Base-by-base conservation (phyloP, 2,888 invertebrate species). In the Acanthacorydalis orientalis region DNA sequence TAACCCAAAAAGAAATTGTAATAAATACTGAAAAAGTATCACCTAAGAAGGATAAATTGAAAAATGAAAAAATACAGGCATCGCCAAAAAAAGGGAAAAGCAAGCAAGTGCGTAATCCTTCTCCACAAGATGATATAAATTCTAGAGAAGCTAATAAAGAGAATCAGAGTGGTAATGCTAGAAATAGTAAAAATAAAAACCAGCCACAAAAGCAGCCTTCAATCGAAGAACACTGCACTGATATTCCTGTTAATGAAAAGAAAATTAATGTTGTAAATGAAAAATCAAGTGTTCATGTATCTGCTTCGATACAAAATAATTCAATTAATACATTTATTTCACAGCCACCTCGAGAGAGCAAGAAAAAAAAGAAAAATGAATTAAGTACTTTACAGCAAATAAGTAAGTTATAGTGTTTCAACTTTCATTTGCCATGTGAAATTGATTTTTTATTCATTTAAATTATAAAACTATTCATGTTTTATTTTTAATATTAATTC, bases 341-440 rank as follows among this genome's bases (percentile, higher is more conserved):
- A 37, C 37, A 37, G 9, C 37, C 57, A 50, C 50, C 55, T 38
- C 55, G 54, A 7, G 64, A 63, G 53, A 64, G 64, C 43, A 72
- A 70, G 54, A 73, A 72, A 56, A 77, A 76, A 59, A 77, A 74
- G 63, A 77, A 74, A 59, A 73, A 69, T 56, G 78, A 78, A 41
- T 58, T 56, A 46, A 62, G 63, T 53, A 64, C 68, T 37, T 60
- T 72, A 39, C 70, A 73, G 49, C 74, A 74, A 57, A 65, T 74
- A 54, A 67, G 74, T 74, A 60, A 66, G 67, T 58, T 44, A n/a
- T n/a, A n/a, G n/a, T n/a, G n/a, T n/a, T n/a, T n/a, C n/a, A n/a
- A n/a, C n/a, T n/a, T n/a, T n/a, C n/a, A n/a, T 32, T 16, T 42
- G 33, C 35, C 45, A 43, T 43, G 15, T n/a, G 44, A 45, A 49